phyloP scores from a whole-genome alignment of 2,797 vertebrate genomes.

The Allobates femoralis region DNA sequence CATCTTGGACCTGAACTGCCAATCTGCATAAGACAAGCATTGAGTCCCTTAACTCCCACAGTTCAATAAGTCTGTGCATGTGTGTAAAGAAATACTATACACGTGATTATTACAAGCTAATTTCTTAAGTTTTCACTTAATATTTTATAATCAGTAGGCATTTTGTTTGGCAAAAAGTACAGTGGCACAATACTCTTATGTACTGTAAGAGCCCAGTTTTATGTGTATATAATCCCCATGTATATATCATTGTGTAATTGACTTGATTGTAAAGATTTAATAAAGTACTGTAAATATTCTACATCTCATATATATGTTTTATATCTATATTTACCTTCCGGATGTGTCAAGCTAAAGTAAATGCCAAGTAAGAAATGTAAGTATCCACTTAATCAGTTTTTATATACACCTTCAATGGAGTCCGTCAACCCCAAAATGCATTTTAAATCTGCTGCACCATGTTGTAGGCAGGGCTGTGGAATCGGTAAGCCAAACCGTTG shows the following conservation, averaged over 20 bases:
- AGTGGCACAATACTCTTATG: constrained; percentile 78
- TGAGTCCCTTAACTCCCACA: background rate
- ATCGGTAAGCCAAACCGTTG: no score
- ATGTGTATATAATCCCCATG: constrained; percentile 80
- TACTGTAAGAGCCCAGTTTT: constrained; percentile 78
- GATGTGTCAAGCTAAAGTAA: background rate
- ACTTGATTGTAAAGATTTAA: constrained; percentile 86
- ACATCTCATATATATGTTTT: constrained; percentile 30
- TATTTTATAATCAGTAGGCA: constrained; percentile 77
- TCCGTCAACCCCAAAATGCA: no score
- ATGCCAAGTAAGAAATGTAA: background rate
- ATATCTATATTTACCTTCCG: background rate
- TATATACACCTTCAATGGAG: no score
- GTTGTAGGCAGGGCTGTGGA: no score
- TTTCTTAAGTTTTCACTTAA: constrained; percentile 65
- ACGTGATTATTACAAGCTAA: background rate
- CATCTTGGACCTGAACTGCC: background rate
- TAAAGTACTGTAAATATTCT: constrained; percentile 84
- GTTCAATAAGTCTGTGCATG: background rate
- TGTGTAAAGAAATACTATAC: background rate
- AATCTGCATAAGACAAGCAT: background rate
- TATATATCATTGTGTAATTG: constrained; percentile 83
- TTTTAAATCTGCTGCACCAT: no score
- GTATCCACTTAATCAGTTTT: no score
- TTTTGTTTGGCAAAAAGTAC: constrained; percentile 76